These are phyloP conservation scores for Pseudocheirus occidentalis DNA, from an alignment of 2,797 vertebrate species.

Conservation along the genomic window DNA sequence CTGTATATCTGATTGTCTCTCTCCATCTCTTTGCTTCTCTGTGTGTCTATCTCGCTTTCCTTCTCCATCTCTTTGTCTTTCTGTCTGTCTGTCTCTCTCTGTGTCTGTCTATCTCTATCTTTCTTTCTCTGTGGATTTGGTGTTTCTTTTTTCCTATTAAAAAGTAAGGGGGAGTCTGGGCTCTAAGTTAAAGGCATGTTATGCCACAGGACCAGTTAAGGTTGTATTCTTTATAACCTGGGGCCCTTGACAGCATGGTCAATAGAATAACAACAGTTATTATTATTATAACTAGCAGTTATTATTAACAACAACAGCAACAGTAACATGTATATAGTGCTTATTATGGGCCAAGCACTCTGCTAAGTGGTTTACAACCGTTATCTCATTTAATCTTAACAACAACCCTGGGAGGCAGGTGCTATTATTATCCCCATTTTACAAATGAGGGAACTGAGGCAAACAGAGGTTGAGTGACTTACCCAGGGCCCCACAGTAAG, in stretches of 20 bases:
- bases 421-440: background rate
- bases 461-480: background rate
- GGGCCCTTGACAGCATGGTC: background rate
- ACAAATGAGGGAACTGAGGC: background rate
- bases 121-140: background rate
- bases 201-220: background rate
- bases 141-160: background rate
- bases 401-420: background rate
- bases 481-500: background rate
- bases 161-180: background rate
- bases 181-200: background rate
- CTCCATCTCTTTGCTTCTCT: background rate
- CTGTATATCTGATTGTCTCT: no score
- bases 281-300: no score
- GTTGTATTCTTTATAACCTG: background rate
- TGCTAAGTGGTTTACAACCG: background rate
- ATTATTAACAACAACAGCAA: background rate
- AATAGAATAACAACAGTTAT: background rate
- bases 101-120: background rate
- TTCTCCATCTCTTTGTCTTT: background rate
- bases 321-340: background rate
- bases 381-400: background rate
- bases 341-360: background rate
- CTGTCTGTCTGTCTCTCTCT: accelerated
- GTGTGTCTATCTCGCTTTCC: background rate